Evolutionary conservation across 2,113 vertebrate species (phyloP).

Genomic region (Entomyzon cyanotis): DNA sequence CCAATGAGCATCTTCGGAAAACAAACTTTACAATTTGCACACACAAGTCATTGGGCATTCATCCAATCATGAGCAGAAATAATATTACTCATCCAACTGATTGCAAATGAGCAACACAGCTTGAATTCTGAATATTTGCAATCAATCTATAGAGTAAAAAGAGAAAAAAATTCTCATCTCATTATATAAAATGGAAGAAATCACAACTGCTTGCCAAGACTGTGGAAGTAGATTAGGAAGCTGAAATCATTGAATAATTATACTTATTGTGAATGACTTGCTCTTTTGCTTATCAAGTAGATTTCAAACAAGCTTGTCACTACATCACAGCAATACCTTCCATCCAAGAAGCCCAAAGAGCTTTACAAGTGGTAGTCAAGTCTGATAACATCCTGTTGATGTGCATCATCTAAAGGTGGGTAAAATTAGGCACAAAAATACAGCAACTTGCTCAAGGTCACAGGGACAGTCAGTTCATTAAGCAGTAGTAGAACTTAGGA

Average conservation of each 20-base stretch:
- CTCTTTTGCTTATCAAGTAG: conserved; percentile 58
- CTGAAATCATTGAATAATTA: conserved; percentile 67
- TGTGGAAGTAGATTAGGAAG: conserved; percentile 60
- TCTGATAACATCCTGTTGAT: conserved; percentile 34
- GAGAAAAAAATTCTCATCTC: conserved; percentile 32
- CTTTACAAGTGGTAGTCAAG: conserved; percentile 43
- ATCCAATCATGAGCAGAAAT: conserved; percentile 59
- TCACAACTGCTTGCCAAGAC: conserved; percentile 55
- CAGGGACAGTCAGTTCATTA: background rate
- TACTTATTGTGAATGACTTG: conserved; percentile 61
- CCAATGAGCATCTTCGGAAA: conserved; percentile 39
- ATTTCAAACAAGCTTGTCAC: conserved; percentile 31
- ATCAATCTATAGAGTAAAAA: conserved; percentile 58
- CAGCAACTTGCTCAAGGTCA: conserved; percentile 27
- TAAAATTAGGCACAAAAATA: conserved; percentile 34
- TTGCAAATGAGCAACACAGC: conserved; percentile 66
- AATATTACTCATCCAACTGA: conserved; percentile 62
- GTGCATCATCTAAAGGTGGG: conserved; percentile 29
- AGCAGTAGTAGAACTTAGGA: background rate
- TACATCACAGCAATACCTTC: conserved; percentile 23
- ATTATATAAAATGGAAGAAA: conserved; percentile 62
- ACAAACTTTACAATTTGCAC: conserved; percentile 57
- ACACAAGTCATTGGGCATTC: conserved; percentile 61
- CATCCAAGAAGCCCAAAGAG: conserved; percentile 14
- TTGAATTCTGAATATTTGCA: conserved; percentile 69